Percentiles rank a stretch among this genome's conserved stretches.
These are phyloP conservation scores for Taxidea taxus DNA, from an alignment of 2,113 vertebrate genomes.

Conservation along the genomic window DNA sequence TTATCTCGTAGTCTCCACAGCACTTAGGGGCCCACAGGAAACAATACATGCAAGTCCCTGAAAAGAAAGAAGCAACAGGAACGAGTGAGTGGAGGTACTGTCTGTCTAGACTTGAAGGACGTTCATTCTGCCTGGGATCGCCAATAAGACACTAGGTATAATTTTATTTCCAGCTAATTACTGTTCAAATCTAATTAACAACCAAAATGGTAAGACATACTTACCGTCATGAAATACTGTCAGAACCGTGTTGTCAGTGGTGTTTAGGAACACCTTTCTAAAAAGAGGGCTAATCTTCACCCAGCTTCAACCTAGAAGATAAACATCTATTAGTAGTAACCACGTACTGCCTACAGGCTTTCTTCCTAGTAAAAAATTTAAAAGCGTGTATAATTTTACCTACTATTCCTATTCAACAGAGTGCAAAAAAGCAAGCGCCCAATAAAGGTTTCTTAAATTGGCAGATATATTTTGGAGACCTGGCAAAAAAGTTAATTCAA, in stretches of 20 bases:
- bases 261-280: background rate
- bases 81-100: background rate
- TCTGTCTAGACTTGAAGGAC: background rate
- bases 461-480: conserved; percentile 24
- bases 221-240: conserved; percentile 64
- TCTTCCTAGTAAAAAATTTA: background rate
- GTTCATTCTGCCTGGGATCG: background rate
- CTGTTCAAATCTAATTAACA: background rate
- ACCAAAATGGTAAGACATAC: conserved; percentile 7
- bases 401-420: background rate
- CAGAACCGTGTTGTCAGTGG: background rate
- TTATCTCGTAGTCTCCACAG: background rate
- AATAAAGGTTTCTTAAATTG: conserved; percentile 15
- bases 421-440: background rate
- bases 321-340: conserved; percentile 44
- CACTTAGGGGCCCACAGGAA: background rate
- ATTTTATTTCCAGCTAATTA: background rate
- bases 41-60: background rate
- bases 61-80: background rate
- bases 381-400: background rate
- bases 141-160: background rate
- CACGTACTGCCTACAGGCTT: background rate
- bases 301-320: conserved; percentile 57
- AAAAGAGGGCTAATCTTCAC: background rate
- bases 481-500: conserved; percentile 12